Conservation (phyloP, 2,888 invertebrate genomes). For the Branchipolynoe longqiensis region DNA sequence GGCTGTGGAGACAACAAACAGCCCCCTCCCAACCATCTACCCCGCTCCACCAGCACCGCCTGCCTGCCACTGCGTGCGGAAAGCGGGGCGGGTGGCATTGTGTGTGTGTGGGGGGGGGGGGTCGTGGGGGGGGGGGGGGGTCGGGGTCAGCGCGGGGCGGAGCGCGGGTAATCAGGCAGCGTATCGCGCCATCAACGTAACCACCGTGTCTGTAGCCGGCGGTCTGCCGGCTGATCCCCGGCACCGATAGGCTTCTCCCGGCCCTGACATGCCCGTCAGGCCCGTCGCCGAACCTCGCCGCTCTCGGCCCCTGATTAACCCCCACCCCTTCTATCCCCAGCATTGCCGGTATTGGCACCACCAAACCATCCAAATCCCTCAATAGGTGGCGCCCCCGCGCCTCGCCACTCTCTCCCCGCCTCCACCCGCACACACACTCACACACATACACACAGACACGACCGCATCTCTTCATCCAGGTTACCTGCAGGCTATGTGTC, state of each 20-base stretch:
- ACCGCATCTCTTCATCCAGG: too few relatives aligned
- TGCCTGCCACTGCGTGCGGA: too few relatives aligned
- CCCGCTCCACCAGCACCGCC: too few relatives aligned
- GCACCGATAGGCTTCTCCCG: background rate
- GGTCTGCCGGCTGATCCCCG: background rate
- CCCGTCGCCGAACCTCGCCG: too few relatives aligned
- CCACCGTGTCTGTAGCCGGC: background rate
- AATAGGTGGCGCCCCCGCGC: too few relatives aligned
- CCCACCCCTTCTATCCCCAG: background rate
- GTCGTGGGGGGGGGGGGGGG: background rate
- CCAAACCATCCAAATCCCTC: constrained; percentile 31
- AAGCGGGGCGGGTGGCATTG: too few relatives aligned
- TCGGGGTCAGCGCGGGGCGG: background rate
- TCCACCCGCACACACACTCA: too few relatives aligned
- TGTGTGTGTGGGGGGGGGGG: background rate
- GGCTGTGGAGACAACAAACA: background rate
- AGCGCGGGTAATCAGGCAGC: constrained; percentile 10
- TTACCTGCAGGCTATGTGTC: too few relatives aligned
- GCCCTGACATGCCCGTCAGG: background rate
- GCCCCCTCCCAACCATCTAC: too few relatives aligned
- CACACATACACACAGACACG: too few relatives aligned
- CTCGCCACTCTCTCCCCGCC: too few relatives aligned
- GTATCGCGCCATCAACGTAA: background rate
- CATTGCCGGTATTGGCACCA: background rate
- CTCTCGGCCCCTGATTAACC: background rate